phyloP scores from a whole-genome alignment of 2,888 invertebrate species.

The Noctua janthina region DNA sequence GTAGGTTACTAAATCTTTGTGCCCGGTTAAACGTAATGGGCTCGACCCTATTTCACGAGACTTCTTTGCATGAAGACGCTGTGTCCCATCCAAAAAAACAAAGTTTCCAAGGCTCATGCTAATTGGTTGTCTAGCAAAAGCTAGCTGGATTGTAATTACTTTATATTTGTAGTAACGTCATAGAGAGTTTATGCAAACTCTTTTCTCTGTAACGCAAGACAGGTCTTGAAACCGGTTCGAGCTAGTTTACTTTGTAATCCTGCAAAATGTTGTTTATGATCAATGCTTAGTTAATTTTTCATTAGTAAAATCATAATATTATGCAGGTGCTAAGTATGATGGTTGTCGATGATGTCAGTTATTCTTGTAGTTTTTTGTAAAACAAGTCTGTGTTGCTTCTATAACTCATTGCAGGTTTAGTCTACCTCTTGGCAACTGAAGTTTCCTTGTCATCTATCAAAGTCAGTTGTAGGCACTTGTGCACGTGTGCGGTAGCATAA shows the following conservation, averaged over 20 bases:
- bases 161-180: background rate
- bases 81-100: background rate
- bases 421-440: constrained; percentile 23
- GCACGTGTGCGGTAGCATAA: background rate
- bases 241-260: background rate
- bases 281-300: background rate
- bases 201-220: background rate
- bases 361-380: constrained; percentile 21
- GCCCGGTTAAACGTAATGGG: background rate
- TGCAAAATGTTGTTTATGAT: background rate
- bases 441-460: background rate
- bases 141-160: background rate
- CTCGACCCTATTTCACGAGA: background rate
- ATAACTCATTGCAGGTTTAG: constrained; percentile 43
- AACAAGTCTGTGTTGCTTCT: constrained; percentile 25
- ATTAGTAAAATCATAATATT: constrained; percentile 24
- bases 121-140: background rate
- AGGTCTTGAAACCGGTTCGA: background rate
- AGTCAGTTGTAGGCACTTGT: background rate
- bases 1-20: background rate
- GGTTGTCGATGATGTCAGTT: background rate
- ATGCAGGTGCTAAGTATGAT: background rate
- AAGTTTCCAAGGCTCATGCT: background rate
- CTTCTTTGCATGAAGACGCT: background rate
- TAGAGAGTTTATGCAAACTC: background rate